phyloP scores from a whole-genome alignment of 2,797 vertebrate genomes.

The Sebastes taczanowskii region DNA sequence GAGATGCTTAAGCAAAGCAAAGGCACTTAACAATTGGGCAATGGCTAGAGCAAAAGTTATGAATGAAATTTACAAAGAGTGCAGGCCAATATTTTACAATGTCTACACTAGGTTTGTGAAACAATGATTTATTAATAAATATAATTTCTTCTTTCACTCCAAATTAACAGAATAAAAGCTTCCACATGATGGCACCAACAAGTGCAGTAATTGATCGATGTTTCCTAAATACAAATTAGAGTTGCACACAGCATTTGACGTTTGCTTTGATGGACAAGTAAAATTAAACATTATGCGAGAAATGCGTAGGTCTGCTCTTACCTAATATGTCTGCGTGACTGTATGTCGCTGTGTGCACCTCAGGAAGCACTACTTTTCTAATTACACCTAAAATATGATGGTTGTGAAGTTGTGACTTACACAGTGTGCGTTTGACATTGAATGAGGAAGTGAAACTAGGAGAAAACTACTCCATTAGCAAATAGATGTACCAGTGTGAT shows the following conservation, averaged over 20 bases:
- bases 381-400: neutral
- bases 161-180: neutral
- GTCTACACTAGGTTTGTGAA: neutral
- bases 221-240: neutral
- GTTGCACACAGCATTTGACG: neutral
- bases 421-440: neutral
- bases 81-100: neutral
- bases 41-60: neutral
- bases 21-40: neutral
- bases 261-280: neutral
- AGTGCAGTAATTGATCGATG: neutral
- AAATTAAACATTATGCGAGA: neutral
- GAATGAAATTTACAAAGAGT: neutral
- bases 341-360: neutral
- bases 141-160: neutral
- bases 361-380: constrained; percentile 1
- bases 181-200: neutral
- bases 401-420: neutral
- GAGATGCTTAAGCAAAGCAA: neutral
- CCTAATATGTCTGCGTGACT: neutral
- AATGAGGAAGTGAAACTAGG: constrained; percentile 39
- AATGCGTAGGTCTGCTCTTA: neutral
- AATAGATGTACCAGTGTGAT: neutral
- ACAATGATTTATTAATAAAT: neutral
- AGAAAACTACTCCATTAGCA: neutral